Percentiles rank a stretch among this genome's conserved stretches.
Evolutionary conservation across 2,888 invertebrate species (phyloP).

Genomic region (Tenthredo scrophulariae): DNA sequence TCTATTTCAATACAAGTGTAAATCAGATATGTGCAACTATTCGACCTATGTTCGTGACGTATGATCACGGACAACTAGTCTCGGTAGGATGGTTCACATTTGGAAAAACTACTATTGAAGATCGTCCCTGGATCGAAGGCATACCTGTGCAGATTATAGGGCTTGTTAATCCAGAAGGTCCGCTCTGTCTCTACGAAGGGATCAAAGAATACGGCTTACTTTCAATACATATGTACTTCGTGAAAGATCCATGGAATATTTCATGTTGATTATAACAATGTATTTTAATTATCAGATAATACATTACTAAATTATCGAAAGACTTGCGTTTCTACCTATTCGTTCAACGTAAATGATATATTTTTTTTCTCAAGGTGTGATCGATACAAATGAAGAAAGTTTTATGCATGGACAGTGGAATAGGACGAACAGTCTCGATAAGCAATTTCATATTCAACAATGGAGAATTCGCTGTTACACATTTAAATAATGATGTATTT

Average conservation of each 20-base stretch:
- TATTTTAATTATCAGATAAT: background rate
- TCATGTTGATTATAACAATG: slow-evolving; percentile 31
- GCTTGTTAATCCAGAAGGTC: slow-evolving; percentile 42
- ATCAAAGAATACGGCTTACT: slow-evolving; percentile 58
- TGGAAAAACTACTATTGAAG: slow-evolving; percentile 55
- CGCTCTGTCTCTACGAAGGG: slow-evolving; percentile 57
- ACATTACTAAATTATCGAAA: background rate
- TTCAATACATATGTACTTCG: slow-evolving; percentile 61
- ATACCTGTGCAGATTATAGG: slow-evolving; percentile 55
- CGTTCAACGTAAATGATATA: background rate
- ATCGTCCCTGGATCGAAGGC: slow-evolving; percentile 59
- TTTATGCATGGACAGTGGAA: background rate
- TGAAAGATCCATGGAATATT: slow-evolving; percentile 60
- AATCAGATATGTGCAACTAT: slow-evolving; percentile 53
- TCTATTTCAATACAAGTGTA: slow-evolving; percentile 60
- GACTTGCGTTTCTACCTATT: background rate
- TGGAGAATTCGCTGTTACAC: slow-evolving; percentile 22
- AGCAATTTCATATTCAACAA: slow-evolving; percentile 31
- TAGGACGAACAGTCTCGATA: background rate
- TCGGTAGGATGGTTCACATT: slow-evolving; percentile 61
- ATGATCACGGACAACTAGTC: slow-evolving; percentile 55
- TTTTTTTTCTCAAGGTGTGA: background rate
- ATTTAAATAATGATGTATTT: background rate
- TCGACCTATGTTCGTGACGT: slow-evolving; percentile 59
- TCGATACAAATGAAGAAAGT: background rate